phyloP scores from a whole-genome alignment of 1,140 invertebrate species.

The Zophobas morio region DNA sequence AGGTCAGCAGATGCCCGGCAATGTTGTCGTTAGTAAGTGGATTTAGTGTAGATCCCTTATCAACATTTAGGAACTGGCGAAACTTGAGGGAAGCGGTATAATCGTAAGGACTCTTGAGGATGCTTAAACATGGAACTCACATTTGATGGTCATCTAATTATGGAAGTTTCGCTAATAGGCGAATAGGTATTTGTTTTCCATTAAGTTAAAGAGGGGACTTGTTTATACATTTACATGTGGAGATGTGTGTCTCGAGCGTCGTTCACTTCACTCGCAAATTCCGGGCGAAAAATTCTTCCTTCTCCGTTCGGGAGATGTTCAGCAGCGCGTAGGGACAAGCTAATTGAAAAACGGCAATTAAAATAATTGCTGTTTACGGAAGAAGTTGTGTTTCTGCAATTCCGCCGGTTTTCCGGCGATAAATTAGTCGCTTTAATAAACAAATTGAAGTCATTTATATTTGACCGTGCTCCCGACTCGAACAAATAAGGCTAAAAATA shows the following conservation, averaged over 20 bases:
- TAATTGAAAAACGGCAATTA: slow-evolving; percentile 41
- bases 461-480: background rate
- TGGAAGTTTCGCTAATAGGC: background rate
- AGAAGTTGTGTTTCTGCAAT: background rate
- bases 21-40: background rate
- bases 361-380: slow-evolving; percentile 24
- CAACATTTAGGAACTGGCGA: background rate
- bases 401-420: background rate
- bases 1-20: too few relatives aligned
- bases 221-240: too few relatives aligned
- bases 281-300: background rate
- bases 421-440: slow-evolving; percentile 37
- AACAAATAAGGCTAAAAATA: background rate
- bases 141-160: background rate
- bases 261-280: background rate
- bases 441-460: slow-evolving; percentile 17
- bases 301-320: slow-evolving; percentile 14
- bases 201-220: too few relatives aligned
- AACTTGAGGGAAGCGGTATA: background rate
- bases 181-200: too few relatives aligned
- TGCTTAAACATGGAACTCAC: background rate
- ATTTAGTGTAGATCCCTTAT: background rate
- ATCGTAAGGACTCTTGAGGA: background rate
- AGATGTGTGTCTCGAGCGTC: too few relatives aligned
- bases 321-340: background rate